phyloP scores from a whole-genome alignment of 1,140 invertebrate species.

The Caerostris darwini region DNA sequence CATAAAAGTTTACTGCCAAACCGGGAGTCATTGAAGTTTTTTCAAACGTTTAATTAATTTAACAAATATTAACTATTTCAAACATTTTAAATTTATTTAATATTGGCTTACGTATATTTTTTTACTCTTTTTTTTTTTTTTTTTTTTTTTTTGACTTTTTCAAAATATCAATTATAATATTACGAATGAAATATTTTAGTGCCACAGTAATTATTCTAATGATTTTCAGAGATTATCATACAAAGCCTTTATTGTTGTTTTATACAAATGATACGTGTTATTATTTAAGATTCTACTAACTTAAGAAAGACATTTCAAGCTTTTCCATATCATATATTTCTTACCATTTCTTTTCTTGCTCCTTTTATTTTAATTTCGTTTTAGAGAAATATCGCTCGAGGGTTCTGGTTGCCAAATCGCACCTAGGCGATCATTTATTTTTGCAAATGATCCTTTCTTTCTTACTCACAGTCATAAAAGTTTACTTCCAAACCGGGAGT shows the following conservation, averaged over 20 bases:
- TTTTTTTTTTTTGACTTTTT: too few species aligned
- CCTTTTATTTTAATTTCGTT: slow-evolving; percentile 21
- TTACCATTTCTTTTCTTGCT: not conserved
- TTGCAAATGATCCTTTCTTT: slow-evolving; percentile 45
- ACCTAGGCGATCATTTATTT: slow-evolving; percentile 55
- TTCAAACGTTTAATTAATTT: slow-evolving; percentile 56
- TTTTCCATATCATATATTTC: not conserved
- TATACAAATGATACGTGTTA: not conserved
- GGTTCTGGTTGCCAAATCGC: slow-evolving; percentile 49
- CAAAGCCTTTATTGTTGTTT: not conserved
- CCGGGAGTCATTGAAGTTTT: slow-evolving; percentile 65
- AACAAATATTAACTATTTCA: not conserved
- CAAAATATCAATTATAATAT: too few species aligned
- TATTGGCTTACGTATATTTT: too few species aligned
- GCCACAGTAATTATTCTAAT: not conserved
- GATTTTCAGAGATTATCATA: not conserved
- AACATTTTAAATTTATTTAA: too few species aligned
- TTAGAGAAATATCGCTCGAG: not conserved
- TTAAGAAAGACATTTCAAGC: not conserved
- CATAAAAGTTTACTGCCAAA: slow-evolving; percentile 69
- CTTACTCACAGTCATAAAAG: slow-evolving; percentile 54
- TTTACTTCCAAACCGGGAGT: slow-evolving; percentile 68
- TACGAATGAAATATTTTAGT: not conserved
- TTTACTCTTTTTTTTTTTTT: too few species aligned
- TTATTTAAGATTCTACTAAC: not conserved